Evolutionary conservation across 2,113 vertebrate species (phyloP).

Genomic region (Ptilonorhynchus violaceus): DNA sequence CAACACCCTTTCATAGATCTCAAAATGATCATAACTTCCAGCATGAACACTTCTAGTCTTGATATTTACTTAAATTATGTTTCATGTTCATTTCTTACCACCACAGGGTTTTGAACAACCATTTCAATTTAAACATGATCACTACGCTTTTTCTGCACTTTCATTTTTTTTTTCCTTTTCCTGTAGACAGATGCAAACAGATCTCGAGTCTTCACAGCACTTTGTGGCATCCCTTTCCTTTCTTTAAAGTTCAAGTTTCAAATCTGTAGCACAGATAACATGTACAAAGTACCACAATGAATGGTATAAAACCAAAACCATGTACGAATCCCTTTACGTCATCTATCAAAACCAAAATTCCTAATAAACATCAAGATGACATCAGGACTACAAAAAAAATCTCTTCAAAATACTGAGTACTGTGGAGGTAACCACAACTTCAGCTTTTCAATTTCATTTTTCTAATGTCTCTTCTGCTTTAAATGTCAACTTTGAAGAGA

Average conservation of each 20-base stretch:
- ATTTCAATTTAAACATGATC: not conserved
- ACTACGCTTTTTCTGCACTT: not conserved
- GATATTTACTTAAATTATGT: not conserved
- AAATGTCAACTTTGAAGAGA: not conserved
- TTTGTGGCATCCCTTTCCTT: not conserved
- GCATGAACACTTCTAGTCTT: not conserved
- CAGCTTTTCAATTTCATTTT: not conserved
- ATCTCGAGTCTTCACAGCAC: not conserved
- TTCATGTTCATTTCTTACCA: not conserved
- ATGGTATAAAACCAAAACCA: not conserved
- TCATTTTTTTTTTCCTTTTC: not conserved
- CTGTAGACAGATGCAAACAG: not conserved
- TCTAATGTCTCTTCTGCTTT: not conserved
- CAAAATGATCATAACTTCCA: not conserved
- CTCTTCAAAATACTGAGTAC: not conserved
- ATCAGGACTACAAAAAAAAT: not conserved
- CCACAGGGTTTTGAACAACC: not conserved
- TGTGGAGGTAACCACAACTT: not conserved
- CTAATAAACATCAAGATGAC: not conserved
- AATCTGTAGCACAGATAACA: not conserved
- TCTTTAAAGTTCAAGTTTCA: not conserved
- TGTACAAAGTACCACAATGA: not conserved
- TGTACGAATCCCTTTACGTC: not conserved
- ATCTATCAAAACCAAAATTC: not conserved
- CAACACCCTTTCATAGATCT: not conserved